These are phyloP conservation scores for Knipowitschia caucasica DNA, from an alignment of 2,797 vertebrate species.

Conservation along the genomic window DNA sequence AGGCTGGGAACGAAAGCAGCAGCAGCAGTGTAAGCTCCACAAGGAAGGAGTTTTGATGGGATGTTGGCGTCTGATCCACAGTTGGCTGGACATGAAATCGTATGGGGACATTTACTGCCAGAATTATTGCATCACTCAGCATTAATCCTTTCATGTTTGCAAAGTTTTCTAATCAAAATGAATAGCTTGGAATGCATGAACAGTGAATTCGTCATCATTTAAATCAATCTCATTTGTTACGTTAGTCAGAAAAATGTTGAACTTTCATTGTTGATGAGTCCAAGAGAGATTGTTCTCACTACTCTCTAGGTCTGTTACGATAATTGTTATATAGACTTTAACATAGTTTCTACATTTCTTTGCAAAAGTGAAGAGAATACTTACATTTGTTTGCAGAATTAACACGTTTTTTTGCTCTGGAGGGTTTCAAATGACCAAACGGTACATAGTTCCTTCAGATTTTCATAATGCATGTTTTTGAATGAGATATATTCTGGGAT, in stretches of 20 bases:
- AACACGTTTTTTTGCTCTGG: no score
- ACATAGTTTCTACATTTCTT: no score
- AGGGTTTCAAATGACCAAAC: no score
- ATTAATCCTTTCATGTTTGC: conserved; percentile 2
- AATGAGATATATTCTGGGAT: no score
- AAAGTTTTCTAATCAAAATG: conserved; percentile 2
- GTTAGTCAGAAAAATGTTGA: neutral
- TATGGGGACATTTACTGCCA: conserved; percentile 1
- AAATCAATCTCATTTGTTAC: conserved; percentile 6
- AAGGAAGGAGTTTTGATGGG: neutral
- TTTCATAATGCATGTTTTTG: no score
- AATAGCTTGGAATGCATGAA: neutral
- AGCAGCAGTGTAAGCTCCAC: neutral
- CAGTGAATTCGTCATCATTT: neutral
- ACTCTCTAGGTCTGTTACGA: no score
- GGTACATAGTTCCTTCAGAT: no score
- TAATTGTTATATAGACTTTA: no score
- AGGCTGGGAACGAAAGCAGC: neutral
- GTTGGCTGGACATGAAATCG: conserved; percentile 10
- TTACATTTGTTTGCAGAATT: no score
- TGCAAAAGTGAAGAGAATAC: no score
- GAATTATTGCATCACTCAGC: conserved; percentile 8
- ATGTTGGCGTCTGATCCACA: conserved; percentile 6
- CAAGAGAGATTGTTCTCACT: no score
- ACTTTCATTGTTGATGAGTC: no score